These are phyloP conservation scores for Tipula lateralis DNA, from an alignment of 2,888 invertebrate genomes.

Conservation along the genomic window DNA sequence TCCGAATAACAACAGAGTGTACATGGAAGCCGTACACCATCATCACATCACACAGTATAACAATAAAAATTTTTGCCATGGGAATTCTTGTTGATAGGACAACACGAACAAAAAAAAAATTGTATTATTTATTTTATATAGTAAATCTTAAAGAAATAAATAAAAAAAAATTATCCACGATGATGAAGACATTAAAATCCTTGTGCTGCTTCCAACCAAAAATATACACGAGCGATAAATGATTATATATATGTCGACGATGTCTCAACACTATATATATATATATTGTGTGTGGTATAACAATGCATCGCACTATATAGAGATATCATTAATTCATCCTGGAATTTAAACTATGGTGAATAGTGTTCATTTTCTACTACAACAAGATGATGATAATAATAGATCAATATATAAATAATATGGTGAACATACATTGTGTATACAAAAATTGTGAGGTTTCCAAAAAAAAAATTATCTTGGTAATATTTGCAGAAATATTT, in stretches of 20 bases:
- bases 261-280: background rate
- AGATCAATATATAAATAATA: slow-evolving; percentile 2
- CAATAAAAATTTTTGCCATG: background rate
- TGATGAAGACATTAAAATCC: background rate
- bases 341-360: background rate
- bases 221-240: background rate
- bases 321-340: background rate
- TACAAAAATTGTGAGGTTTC: background rate
- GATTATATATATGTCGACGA: background rate
- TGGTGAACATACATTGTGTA: background rate
- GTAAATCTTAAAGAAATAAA: background rate
- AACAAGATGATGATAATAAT: slow-evolving; percentile 9
- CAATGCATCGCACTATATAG: background rate
- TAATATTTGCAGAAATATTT: slow-evolving; percentile 11
- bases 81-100: background rate
- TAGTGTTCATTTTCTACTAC: background rate
- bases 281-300: background rate
- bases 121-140: background rate
- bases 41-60: too few relatives aligned
- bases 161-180: background rate
- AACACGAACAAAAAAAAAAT: background rate
- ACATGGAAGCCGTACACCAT: background rate
- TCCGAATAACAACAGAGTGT: background rate
- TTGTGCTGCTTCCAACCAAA: background rate
- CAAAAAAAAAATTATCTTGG: background rate